Evolutionary conservation across 2,888 invertebrate genomes (phyloP).

Genomic region (Cancer borealis): DNA sequence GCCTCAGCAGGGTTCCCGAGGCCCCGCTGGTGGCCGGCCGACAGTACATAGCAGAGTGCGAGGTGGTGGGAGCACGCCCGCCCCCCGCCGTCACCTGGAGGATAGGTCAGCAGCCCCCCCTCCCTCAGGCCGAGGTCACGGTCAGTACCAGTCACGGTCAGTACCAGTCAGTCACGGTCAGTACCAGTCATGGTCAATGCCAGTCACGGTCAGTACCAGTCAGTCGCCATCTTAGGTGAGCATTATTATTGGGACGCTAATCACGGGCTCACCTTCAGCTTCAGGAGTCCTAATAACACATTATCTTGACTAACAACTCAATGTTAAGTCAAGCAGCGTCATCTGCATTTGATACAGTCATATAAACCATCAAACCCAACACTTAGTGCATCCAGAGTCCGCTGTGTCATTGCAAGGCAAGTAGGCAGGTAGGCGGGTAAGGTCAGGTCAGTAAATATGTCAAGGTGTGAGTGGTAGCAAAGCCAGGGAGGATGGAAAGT

Average conservation of each 20-base stretch:
- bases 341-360: too few relatives aligned
- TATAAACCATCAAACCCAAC: neutral
- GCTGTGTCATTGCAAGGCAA: neutral
- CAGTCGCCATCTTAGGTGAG: neutral
- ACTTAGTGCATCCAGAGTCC: neutral
- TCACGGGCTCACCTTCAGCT: neutral
- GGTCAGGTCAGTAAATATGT: neutral
- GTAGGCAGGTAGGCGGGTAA: neutral
- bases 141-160: constrained; percentile 65
- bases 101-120: constrained; percentile 55
- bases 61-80: constrained; percentile 70
- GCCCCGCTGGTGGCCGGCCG: constrained; percentile 59
- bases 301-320: neutral
- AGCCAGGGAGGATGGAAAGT: too few relatives aligned
- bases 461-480: too few relatives aligned
- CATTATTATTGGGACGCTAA: neutral
- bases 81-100: constrained; percentile 73
- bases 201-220: constrained; percentile 48
- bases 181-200: constrained; percentile 36
- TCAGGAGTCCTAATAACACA: neutral
- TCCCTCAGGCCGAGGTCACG: constrained; percentile 63
- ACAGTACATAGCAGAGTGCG: constrained; percentile 65
- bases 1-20: constrained; percentile 55
- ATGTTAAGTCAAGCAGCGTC: too few relatives aligned
- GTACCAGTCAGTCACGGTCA: constrained; percentile 50